Conservation (phyloP, 2,797 vertebrate species). For the Knipowitschia caucasica region DNA sequence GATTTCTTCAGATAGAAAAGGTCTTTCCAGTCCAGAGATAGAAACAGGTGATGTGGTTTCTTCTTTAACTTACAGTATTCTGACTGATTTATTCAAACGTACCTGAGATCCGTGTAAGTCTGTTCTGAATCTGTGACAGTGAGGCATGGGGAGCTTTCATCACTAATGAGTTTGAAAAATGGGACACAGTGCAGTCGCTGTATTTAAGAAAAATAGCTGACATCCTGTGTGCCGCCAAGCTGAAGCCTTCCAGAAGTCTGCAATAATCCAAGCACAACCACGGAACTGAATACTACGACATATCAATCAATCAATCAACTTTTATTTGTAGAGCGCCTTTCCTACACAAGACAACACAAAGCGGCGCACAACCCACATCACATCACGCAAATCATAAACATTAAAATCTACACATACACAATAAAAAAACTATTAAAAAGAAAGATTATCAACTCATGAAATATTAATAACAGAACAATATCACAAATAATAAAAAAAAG, state of each 20-base stretch:
- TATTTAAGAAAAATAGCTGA: slow-evolving; percentile 13
- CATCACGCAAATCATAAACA: no score
- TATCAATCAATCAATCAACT: no score
- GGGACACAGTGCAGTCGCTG: neutral
- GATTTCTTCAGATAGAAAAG: no score
- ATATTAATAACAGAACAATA: no score
- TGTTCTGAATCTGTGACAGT: slow-evolving; percentile 11
- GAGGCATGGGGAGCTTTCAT: slow-evolving; percentile 13
- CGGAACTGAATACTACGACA: neutral
- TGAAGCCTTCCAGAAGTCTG: slow-evolving; percentile 9
- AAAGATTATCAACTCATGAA: no score
- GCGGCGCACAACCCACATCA: no score
- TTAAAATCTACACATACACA: no score
- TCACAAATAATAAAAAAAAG: no score
- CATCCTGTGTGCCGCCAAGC: neutral
- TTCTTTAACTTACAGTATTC: neutral
- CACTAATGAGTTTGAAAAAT: slow-evolving; percentile 29
- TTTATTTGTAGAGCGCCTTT: no score
- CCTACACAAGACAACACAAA: no score
- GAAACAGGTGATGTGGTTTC: neutral
- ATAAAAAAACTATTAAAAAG: no score
- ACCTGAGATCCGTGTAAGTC: slow-evolving; percentile 4
- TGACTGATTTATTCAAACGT: slow-evolving; percentile 1
- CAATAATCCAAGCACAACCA: slow-evolving; percentile 1
- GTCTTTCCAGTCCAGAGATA: neutral